phyloP scores from a whole-genome alignment of 2,888 invertebrate species.

The Eupithecia centaureata region DNA sequence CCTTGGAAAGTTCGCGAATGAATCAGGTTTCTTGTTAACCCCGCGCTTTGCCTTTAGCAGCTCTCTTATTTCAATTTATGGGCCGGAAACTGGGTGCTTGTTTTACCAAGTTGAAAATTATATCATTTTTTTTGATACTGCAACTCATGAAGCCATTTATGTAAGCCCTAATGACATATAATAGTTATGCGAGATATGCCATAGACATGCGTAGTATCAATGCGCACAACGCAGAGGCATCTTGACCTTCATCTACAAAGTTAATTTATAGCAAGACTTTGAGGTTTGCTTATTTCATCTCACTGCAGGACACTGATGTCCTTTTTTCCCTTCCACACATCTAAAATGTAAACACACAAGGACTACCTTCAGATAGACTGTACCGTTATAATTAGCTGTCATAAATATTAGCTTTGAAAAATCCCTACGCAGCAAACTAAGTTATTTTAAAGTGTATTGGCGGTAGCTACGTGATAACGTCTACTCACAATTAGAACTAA shows the following conservation, averaged over 20 bases:
- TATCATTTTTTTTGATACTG: not conserved
- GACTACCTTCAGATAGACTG: not conserved
- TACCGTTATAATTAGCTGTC: not conserved
- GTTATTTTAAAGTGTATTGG: constrained; percentile 35
- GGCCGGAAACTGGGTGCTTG: constrained; percentile 25
- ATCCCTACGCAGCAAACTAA: constrained; percentile 48
- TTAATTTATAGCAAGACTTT: not conserved
- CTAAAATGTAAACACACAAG: not conserved
- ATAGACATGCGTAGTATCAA: not conserved
- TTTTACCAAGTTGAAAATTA: constrained; percentile 11
- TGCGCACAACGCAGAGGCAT: not conserved
- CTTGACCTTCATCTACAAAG: too few relatives aligned
- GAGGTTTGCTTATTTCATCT: not conserved
- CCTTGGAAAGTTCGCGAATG: constrained; percentile 36
- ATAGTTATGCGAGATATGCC: too few relatives aligned
- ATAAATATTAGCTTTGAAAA: constrained; percentile 18
- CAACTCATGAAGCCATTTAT: not conserved
- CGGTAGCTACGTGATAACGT: constrained; percentile 50
- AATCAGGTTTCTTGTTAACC: constrained; percentile 43
- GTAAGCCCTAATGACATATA: not conserved
- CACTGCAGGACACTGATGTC: not conserved
- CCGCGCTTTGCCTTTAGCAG: constrained; percentile 37
- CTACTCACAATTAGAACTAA: constrained; percentile 51
- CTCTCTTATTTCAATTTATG: constrained; percentile 39
- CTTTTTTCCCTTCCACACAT: not conserved